A percentile compares a stretch with the other conserved stretches of the same genome.
Conservation (phyloP, 2,797 vertebrate species). For the Rachycentron canadum region DNA sequence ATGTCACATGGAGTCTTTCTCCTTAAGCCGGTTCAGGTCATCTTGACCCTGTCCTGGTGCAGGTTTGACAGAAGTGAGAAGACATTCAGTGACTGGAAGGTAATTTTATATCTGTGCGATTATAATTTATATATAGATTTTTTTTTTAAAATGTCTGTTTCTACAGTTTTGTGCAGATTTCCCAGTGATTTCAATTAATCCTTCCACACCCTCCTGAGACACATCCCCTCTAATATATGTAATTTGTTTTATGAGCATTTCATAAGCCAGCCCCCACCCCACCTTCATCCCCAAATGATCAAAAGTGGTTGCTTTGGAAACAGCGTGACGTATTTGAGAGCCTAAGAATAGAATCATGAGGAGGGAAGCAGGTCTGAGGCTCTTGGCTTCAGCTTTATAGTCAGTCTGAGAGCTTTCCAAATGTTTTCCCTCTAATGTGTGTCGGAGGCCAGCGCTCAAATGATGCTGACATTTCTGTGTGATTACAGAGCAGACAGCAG, state of each 20-base stretch:
- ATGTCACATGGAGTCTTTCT: slow-evolving; percentile 18
- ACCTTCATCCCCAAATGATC: slow-evolving; percentile 64
- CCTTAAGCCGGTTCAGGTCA: slow-evolving; percentile 3
- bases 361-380: slow-evolving; percentile 68
- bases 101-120: slow-evolving; percentile 12
- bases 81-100: background rate
- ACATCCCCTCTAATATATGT: slow-evolving; percentile 52
- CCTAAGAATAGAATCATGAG: slow-evolving; percentile 81
- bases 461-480: slow-evolving; percentile 24
- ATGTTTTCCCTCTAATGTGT: slow-evolving; percentile 44
- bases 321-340: slow-evolving; percentile 77
- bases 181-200: slow-evolving; percentile 28
- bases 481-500: slow-evolving; percentile 1
- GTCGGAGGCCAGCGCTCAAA: slow-evolving; percentile 18
- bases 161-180: background rate
- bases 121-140: background rate
- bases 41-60: background rate
- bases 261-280: slow-evolving; percentile 56
- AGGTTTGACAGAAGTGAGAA: background rate
- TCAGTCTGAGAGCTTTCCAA: slow-evolving; percentile 41
- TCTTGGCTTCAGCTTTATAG: slow-evolving; percentile 56
- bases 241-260: slow-evolving; percentile 69
- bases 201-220: slow-evolving; percentile 23
- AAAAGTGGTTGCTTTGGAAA: slow-evolving; percentile 83
- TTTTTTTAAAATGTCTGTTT: background rate